Percentiles rank a stretch among this genome's conserved stretches.
Evolutionary conservation across 2,888 invertebrate genomes (phyloP).

Genomic region (Lampropteryx suffumata): DNA sequence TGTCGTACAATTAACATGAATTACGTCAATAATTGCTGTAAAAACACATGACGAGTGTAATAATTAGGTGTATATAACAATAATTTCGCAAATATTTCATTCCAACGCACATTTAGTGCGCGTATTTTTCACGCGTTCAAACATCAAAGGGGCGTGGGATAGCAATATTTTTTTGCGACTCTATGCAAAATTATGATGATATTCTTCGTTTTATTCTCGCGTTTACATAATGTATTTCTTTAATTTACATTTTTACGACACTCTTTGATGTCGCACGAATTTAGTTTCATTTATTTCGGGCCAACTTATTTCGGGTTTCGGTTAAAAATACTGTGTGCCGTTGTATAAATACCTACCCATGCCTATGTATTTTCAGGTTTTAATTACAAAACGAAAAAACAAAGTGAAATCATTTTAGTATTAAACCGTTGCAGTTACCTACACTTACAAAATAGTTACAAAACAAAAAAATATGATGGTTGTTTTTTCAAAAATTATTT

Average conservation of each 20-base stretch:
- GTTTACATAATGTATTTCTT: conserved; percentile 30
- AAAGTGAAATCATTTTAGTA: neutral
- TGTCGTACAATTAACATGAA: too few relatives aligned
- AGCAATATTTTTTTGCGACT: conserved; percentile 21
- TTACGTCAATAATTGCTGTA: too few relatives aligned
- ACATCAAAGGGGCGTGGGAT: conserved; percentile 32
- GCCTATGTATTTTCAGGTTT: conserved; percentile 1
- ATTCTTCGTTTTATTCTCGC: conserved; percentile 25
- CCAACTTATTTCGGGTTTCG: conserved; percentile 15
- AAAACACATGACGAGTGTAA: too few relatives aligned
- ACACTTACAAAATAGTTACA: too few relatives aligned
- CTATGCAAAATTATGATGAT: conserved; percentile 28
- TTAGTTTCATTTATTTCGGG: conserved; percentile 19
- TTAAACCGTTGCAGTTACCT: too few relatives aligned
- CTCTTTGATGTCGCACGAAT: conserved; percentile 27
- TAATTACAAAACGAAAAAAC: neutral
- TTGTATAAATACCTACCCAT: conserved; percentile 3
- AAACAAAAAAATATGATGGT: too few relatives aligned
- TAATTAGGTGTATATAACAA: too few relatives aligned
- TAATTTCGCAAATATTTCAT: conserved; percentile 5
- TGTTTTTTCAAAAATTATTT: too few relatives aligned
- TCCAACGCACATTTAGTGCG: neutral
- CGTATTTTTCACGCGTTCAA: conserved; percentile 4
- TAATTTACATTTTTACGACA: conserved; percentile 37
- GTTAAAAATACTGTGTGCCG: neutral